Evolutionary conservation across 2,113 vertebrate genomes (phyloP).

Genomic region (Rafetus swinhoei): DNA sequence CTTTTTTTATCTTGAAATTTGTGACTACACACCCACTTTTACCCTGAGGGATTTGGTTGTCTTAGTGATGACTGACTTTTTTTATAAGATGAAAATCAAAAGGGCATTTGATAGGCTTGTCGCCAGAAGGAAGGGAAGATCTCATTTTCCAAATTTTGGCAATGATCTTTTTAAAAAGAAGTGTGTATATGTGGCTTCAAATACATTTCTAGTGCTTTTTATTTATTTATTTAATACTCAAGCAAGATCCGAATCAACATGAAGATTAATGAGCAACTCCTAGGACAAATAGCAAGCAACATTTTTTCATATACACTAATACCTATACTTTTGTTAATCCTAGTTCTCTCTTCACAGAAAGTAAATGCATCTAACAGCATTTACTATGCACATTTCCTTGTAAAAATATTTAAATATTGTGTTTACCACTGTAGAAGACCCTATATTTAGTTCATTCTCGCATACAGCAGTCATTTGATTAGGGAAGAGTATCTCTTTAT

Average conservation of each 20-base stretch:
- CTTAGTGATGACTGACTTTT: not conserved
- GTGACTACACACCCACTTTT: not conserved
- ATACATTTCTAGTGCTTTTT: not conserved
- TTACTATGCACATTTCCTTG: not conserved
- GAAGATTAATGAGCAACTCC: not conserved
- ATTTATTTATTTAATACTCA: not conserved
- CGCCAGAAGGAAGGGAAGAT: not conserved
- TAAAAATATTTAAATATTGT: not conserved
- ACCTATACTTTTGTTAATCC: not conserved
- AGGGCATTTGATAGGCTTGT: not conserved
- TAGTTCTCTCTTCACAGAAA: not conserved
- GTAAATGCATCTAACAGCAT: not conserved
- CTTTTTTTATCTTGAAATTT: not conserved
- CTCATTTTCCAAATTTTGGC: not conserved
- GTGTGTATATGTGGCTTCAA: not conserved
- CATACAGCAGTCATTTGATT: not conserved
- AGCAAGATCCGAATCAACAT: not conserved
- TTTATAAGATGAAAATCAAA: not conserved
- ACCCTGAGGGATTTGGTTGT: not conserved
- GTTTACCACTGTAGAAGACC: not conserved
- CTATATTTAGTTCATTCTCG: not conserved
- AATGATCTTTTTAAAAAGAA: not conserved
- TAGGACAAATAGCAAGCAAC: not conserved
- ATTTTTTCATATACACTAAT: not conserved
- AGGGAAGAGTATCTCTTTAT: not conserved